Evolutionary conservation across 2,113 vertebrate species (phyloP).

Genomic region (Stomatorhinus ivindoensis): DNA sequence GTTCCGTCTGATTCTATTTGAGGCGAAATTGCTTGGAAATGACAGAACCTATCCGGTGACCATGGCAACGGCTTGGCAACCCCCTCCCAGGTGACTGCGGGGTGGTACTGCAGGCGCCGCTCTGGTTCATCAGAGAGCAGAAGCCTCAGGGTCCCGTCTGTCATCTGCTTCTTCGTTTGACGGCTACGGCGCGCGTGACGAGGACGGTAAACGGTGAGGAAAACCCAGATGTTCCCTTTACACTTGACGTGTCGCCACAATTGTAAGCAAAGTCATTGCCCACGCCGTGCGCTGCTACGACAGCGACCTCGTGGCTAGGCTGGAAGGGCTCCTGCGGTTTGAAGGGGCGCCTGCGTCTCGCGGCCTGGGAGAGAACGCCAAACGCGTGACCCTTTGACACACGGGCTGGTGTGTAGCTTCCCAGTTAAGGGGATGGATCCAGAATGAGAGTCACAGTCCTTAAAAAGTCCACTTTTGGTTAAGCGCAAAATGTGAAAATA

Average conservation of each 20-base stretch:
- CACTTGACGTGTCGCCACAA: slow-evolving; percentile 1
- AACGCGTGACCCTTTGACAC: not conserved
- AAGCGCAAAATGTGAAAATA: not conserved
- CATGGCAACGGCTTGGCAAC: slow-evolving; percentile 18
- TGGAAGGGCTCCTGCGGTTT: not conserved
- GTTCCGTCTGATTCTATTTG: not conserved
- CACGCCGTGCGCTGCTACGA: not conserved
- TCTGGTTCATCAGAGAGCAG: slow-evolving; percentile 6
- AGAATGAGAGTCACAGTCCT: not conserved
- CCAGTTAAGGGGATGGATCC: not conserved
- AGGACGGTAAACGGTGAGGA: not conserved
- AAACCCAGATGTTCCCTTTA: slow-evolving; percentile 8
- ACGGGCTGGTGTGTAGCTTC: not conserved
- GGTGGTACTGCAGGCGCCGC: not conserved
- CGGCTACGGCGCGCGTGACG: not conserved
- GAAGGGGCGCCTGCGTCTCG: not conserved
- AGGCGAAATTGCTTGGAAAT: not conserved
- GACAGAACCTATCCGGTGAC: slow-evolving; percentile 2
- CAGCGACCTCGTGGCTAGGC: not conserved
- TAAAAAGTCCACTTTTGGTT: not conserved
- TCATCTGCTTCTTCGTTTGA: slow-evolving; percentile 5
- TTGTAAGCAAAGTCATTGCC: not conserved
- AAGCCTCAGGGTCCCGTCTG: not conserved
- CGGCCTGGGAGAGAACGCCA: not conserved
- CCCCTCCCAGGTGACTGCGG: not conserved